phyloP scores from a whole-genome alignment of 2,888 invertebrate genomes.

The Scelioninae gen. 2 region DNA sequence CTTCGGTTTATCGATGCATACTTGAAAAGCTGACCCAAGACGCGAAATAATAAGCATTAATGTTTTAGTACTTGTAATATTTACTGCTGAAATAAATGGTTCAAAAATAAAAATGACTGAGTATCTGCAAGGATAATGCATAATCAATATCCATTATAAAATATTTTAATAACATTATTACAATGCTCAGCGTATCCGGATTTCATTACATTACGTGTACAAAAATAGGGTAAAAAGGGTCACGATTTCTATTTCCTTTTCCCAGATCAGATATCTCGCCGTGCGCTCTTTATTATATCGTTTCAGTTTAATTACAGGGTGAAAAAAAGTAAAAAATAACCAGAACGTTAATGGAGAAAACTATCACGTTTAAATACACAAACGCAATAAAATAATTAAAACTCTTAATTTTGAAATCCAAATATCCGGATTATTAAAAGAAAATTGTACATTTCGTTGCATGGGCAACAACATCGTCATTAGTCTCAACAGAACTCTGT shows the following conservation, averaged over 20 bases:
- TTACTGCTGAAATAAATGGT: no score
- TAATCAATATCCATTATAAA: no score
- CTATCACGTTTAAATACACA: slow-evolving; percentile 37
- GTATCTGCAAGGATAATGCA: no score
- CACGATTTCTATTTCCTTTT: slow-evolving; percentile 49
- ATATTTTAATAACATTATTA: background rate
- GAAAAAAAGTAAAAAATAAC: slow-evolving; percentile 31
- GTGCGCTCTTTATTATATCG: slow-evolving; percentile 46
- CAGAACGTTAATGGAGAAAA: slow-evolving; percentile 32
- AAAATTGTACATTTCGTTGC: background rate
- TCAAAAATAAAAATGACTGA: no score
- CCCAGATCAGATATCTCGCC: slow-evolving; percentile 40
- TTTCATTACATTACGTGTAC: slow-evolving; percentile 4
- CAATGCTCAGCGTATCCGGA: background rate
- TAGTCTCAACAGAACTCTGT: no score
- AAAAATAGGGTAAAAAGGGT: slow-evolving; percentile 31
- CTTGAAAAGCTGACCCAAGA: no score
- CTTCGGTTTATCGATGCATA: no score
- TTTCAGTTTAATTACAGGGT: slow-evolving; percentile 44
- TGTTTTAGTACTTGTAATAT: no score
- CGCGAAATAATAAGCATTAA: no score
- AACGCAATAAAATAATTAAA: slow-evolving; percentile 39
- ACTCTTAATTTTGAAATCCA: slow-evolving; percentile 25
- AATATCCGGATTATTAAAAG: slow-evolving; percentile 32
- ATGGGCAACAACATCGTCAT: no score